Conservation (phyloP, 2,797 vertebrate genomes). For the Poeciliopsis presidionis region DNA sequence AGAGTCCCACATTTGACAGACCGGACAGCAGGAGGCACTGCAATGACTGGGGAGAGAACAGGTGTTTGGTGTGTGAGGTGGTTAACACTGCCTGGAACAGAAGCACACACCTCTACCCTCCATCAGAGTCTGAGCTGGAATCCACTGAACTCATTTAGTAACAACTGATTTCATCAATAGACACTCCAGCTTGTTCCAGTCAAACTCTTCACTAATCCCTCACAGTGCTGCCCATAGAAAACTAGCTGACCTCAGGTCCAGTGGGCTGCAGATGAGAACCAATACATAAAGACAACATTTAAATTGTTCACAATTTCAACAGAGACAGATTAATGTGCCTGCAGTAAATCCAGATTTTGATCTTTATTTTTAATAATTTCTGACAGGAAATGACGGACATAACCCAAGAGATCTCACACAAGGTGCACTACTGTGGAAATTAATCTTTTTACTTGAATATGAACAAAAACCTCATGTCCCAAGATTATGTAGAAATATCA, state of each 20-base stretch:
- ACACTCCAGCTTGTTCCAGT: not conserved
- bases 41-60: not conserved
- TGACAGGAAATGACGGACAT: not conserved
- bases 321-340: not conserved
- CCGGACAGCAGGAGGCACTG: not conserved
- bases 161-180: not conserved
- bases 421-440: not conserved
- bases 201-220: not conserved
- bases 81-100: not conserved
- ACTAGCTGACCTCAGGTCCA: not conserved
- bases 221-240: not conserved
- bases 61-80: not conserved
- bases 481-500: not conserved
- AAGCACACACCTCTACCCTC: not conserved
- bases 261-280: not conserved
- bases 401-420: not conserved
- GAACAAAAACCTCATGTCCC: not conserved
- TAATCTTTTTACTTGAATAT: too few species aligned
- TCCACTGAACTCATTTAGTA: not conserved
- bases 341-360: not conserved
- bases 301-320: not conserved
- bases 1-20: not conserved
- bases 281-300: not conserved
- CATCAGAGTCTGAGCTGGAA: not conserved
- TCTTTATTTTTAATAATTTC: not conserved